Percentiles rank a stretch among this genome's conserved stretches.
Conservation (phyloP, 2,113 vertebrate species). For the Paramormyrops kingsleyae region DNA sequence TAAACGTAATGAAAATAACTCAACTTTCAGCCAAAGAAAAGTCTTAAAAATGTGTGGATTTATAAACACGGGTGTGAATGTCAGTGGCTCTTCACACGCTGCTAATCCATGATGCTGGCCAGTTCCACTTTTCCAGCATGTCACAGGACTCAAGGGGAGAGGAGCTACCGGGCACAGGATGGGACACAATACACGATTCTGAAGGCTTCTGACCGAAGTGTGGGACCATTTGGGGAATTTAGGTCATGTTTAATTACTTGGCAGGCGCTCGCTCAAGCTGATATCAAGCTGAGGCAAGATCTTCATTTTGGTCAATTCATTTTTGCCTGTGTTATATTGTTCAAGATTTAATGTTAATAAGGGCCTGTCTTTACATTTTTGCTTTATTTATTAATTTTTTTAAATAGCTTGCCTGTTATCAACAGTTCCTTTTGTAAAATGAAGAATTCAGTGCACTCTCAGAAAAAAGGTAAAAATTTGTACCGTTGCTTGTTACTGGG, state of each 20-base stretch:
- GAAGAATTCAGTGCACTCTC: background rate
- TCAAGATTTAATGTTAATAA: background rate
- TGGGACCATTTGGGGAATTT: background rate
- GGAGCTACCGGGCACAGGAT: background rate
- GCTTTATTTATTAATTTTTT: background rate
- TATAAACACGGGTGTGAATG: background rate
- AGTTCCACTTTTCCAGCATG: background rate
- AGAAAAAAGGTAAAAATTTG: too few relatives aligned
- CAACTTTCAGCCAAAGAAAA: background rate
- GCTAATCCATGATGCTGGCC: background rate
- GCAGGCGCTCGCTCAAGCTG: background rate
- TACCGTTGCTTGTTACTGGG: too few relatives aligned
- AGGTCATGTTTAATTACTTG: background rate
- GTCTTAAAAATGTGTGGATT: background rate
- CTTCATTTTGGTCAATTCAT: background rate
- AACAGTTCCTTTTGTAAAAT: background rate
- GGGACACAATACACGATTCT: background rate
- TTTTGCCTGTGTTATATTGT: background rate
- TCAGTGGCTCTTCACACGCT: background rate
- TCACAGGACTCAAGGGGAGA: background rate
- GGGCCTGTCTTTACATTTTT: background rate
- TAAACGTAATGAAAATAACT: background rate
- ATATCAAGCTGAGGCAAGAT: background rate
- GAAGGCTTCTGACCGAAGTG: background rate
- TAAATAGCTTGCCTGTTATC: background rate